Conservation (phyloP, 2,888 invertebrate species). For the Idaea biselata region DNA sequence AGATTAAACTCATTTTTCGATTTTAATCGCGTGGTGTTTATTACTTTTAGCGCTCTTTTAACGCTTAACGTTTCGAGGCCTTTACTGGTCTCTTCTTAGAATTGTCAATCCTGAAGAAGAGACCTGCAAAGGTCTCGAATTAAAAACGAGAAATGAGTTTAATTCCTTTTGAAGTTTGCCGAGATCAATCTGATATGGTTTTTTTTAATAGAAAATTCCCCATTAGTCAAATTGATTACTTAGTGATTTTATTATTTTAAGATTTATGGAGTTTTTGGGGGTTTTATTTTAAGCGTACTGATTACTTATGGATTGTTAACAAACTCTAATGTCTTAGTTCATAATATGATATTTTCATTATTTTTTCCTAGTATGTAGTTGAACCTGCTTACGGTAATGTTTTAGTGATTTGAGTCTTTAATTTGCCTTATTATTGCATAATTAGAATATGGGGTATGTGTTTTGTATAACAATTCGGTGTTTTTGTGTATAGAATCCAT, state of each 20-base stretch:
- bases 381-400: conserved; percentile 42
- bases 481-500: conserved; percentile 23
- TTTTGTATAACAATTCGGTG: conserved; percentile 25
- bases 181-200: not conserved
- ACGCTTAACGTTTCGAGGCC: too few species aligned
- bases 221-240: conserved; percentile 19
- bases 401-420: conserved; percentile 32
- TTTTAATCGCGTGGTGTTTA: too few species aligned
- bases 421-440: conserved; percentile 53
- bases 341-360: conserved; percentile 36
- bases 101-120: too few species aligned
- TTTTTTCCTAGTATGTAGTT: conserved; percentile 32
- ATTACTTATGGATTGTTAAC: conserved; percentile 67
- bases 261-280: conserved; percentile 56
- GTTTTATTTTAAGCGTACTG: conserved; percentile 55
- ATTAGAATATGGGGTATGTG: conserved; percentile 54
- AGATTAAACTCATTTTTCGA: too few species aligned
- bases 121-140: too few species aligned
- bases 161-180: not conserved
- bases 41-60: too few species aligned
- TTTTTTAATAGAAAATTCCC: not conserved
- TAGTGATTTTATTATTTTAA: conserved; percentile 48
- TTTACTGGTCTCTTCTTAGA: too few species aligned
- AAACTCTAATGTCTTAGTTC: conserved; percentile 38
- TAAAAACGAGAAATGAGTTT: too few species aligned